Evolutionary conservation across 1,140 invertebrate genomes (phyloP).

Genomic region (Sarcophaga bullata): DNA sequence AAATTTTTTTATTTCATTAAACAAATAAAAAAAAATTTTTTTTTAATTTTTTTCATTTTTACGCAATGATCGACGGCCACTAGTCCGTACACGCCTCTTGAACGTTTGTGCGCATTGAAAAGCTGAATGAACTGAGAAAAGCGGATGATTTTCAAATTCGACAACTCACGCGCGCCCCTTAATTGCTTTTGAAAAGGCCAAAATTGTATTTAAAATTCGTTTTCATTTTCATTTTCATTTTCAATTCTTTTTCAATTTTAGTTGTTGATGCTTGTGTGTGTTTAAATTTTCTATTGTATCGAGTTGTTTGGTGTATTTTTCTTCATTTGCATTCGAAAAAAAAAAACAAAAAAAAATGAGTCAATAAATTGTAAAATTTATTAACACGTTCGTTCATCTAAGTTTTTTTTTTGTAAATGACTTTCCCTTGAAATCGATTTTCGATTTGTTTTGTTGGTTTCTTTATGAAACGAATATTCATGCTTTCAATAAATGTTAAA

Average conservation of each 20-base stretch:
- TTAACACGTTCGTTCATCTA: not conserved
- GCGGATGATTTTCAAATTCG: constrained; percentile 10
- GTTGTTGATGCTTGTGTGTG: too few relatives aligned
- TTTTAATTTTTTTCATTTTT: not conserved
- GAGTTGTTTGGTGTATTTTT: too few relatives aligned
- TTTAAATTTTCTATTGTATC: too few relatives aligned
- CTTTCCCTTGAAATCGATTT: not conserved
- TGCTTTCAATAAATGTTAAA: too few relatives aligned
- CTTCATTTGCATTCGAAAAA: too few relatives aligned
- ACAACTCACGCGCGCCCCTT: constrained; percentile 9
- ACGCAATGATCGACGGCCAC: not conserved
- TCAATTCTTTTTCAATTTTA: too few relatives aligned
- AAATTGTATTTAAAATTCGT: not conserved
- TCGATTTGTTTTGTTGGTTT: not conserved
- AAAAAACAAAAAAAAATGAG: not conserved
- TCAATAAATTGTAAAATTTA: constrained; percentile 25
- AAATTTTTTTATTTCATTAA: not conserved
- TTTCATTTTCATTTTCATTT: constrained; percentile 9
- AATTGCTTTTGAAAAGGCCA: constrained; percentile 21
- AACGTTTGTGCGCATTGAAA: not conserved
- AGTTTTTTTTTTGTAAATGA: not conserved
- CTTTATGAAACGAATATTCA: too few relatives aligned
- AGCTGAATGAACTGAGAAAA: constrained; percentile 13
- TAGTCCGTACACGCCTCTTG: not conserved
- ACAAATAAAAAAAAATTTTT: not conserved